A percentile compares a stretch with the other conserved stretches of the same genome.
phyloP scores from a whole-genome alignment of 2,888 invertebrate species.

The Nymphalis polychloros region DNA sequence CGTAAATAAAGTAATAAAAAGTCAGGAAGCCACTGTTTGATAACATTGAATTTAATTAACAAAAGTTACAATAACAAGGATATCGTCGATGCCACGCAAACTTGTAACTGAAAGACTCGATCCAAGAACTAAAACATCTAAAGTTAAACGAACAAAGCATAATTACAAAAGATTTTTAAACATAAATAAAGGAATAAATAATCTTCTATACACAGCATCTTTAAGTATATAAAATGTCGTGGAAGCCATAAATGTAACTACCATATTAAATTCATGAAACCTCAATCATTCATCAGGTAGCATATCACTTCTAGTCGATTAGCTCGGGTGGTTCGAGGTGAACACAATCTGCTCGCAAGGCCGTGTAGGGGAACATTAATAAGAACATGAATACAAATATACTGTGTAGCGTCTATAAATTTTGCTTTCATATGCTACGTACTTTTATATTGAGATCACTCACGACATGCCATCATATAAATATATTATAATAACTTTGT shows the following conservation, averaged over 20 bases:
- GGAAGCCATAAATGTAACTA: neutral
- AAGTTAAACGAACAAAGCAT: too few species aligned
- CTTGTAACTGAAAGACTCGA: constrained; percentile 12
- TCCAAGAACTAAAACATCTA: neutral
- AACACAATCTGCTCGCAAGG: constrained; percentile 55
- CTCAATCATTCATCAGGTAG: constrained; percentile 62
- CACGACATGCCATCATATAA: constrained; percentile 3
- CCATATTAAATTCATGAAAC: constrained; percentile 27
- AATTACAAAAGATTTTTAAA: too few species aligned
- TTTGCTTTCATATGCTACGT: constrained; percentile 33
- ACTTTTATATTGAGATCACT: constrained; percentile 27
- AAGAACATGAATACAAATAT: constrained; percentile 65
- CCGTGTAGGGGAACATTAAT: constrained; percentile 62
- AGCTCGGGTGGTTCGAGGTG: constrained; percentile 54
- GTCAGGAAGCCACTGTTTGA: constrained; percentile 25
- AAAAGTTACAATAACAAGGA: constrained; percentile 32
- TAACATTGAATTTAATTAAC: constrained; percentile 30
- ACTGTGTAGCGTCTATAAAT: constrained; percentile 36
- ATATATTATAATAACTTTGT: neutral
- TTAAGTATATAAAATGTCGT: neutral
- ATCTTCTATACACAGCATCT: too few species aligned
- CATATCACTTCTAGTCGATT: constrained; percentile 74
- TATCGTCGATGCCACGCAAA: constrained; percentile 21
- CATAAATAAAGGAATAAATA: too few species aligned
- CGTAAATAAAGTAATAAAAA: neutral